phyloP scores from a whole-genome alignment of 2,113 vertebrate species.

The Phrynosoma platyrhinos region DNA sequence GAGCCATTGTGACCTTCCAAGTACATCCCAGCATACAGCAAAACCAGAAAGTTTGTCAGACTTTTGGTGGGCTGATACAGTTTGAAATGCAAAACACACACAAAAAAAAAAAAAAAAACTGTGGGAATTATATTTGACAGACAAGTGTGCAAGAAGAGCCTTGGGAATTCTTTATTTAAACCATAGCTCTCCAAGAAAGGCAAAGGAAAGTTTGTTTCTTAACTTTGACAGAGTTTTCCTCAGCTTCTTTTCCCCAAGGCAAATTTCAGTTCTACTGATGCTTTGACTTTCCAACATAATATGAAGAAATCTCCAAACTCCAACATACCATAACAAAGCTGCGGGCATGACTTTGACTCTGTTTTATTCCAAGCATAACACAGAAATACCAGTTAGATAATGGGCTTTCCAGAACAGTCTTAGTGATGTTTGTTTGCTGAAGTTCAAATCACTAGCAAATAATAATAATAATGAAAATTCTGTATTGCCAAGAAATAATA shows the following conservation, averaged over 20 bases:
- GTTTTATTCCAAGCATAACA: slow-evolving; percentile 17
- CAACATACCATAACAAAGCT: slow-evolving; percentile 26
- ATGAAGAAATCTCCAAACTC: slow-evolving; percentile 18
- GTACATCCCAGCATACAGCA: background rate
- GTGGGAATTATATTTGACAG: slow-evolving; percentile 66
- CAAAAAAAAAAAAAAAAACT: background rate
- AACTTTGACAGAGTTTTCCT: slow-evolving; percentile 33
- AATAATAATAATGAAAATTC: background rate
- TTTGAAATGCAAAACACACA: background rate
- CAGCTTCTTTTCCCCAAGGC: background rate
- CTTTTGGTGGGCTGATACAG: background rate
- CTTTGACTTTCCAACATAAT: slow-evolving; percentile 11
- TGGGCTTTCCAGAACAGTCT: slow-evolving; percentile 53
- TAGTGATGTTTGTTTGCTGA: slow-evolving; percentile 54
- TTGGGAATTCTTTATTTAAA: slow-evolving; percentile 37
- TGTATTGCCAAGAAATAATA: slow-evolving; percentile 4
- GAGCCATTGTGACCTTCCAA: background rate
- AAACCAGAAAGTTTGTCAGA: background rate
- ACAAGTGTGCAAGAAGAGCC: slow-evolving; percentile 39
- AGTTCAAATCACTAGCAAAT: slow-evolving; percentile 41
- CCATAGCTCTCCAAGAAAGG: background rate
- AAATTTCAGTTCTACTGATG: background rate
- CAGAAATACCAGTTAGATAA: slow-evolving; percentile 27
- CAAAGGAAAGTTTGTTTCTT: slow-evolving; percentile 16
- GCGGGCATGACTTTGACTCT: slow-evolving; percentile 28